A percentile compares a stretch with the other conserved stretches of the same genome.
Conservation (phyloP, 2,888 invertebrate genomes). For the Panzeria rudis region DNA sequence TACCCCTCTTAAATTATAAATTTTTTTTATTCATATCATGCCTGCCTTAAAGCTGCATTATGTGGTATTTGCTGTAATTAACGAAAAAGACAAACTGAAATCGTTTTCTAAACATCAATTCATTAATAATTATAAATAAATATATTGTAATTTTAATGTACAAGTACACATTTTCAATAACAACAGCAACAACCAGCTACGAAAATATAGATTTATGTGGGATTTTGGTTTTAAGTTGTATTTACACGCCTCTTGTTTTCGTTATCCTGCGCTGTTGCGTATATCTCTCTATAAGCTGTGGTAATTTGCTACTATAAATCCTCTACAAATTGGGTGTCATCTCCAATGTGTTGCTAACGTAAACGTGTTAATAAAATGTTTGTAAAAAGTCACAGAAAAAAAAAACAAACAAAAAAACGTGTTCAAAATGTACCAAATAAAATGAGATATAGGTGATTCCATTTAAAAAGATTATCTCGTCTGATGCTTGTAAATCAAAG, state of each 20-base stretch:
- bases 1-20: background rate
- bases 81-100: slow-evolving; percentile 30
- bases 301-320: slow-evolving; percentile 63
- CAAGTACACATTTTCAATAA: background rate
- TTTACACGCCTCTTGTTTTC: background rate
- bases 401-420: too few relatives aligned
- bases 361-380: slow-evolving; percentile 56
- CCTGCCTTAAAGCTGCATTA: slow-evolving; percentile 3
- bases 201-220: slow-evolving; percentile 43
- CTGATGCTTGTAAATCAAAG: too few relatives aligned
- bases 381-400: slow-evolving; percentile 15
- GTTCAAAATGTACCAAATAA: slow-evolving; percentile 14
- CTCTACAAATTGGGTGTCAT: slow-evolving; percentile 62
- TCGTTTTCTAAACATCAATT: slow-evolving; percentile 53
- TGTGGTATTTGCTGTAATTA: slow-evolving; percentile 38
- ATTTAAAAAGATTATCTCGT: background rate
- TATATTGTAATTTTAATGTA: slow-evolving; percentile 37
- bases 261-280: background rate
- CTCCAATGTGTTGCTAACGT: slow-evolving; percentile 35
- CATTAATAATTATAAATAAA: slow-evolving; percentile 65
- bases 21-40: slow-evolving; percentile 29
- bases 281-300: slow-evolving; percentile 15
- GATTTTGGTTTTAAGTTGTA: slow-evolving; percentile 49
- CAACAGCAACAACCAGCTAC: slow-evolving; percentile 1
- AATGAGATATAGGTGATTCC: slow-evolving; percentile 20